Evolutionary conservation across 2,113 vertebrate species (phyloP).

Genomic region (Desmodus rotundus): DNA sequence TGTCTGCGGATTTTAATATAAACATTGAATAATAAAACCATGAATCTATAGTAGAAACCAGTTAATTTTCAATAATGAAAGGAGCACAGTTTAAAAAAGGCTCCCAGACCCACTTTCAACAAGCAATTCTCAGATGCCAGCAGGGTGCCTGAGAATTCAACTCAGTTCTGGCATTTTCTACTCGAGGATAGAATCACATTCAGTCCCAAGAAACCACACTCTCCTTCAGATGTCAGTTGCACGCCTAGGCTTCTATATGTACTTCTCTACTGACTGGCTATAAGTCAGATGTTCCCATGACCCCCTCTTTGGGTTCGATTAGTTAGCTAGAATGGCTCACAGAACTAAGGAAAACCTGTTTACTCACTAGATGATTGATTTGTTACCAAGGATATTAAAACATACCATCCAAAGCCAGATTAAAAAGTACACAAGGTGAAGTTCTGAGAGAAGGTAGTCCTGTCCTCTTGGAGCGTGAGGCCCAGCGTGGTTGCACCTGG

Average conservation of each 20-base stretch:
- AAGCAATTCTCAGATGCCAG: background rate
- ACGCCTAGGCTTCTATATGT: no score
- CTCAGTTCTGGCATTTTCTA: background rate
- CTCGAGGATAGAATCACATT: background rate
- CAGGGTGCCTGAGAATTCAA: background rate
- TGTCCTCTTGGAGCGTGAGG: background rate
- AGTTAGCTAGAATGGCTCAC: background rate
- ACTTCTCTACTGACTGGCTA: background rate
- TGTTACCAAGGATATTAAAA: background rate
- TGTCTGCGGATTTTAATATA: constrained; percentile 55
- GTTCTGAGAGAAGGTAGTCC: background rate
- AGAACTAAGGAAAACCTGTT: background rate
- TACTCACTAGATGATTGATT: background rate
- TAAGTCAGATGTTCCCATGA: background rate
- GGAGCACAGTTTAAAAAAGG: background rate
- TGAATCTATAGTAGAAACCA: constrained; percentile 8
- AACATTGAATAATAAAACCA: constrained; percentile 36
- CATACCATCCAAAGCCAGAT: background rate
- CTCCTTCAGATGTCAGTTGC: background rate
- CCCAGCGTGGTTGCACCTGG: background rate
- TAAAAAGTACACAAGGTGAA: background rate
- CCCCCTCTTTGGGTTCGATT: background rate
- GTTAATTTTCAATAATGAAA: constrained; percentile 29
- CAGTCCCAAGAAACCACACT: background rate
- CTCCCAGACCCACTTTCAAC: background rate